Conservation (phyloP, 2,888 invertebrate species). For the Oegoconia quadripuncta region DNA sequence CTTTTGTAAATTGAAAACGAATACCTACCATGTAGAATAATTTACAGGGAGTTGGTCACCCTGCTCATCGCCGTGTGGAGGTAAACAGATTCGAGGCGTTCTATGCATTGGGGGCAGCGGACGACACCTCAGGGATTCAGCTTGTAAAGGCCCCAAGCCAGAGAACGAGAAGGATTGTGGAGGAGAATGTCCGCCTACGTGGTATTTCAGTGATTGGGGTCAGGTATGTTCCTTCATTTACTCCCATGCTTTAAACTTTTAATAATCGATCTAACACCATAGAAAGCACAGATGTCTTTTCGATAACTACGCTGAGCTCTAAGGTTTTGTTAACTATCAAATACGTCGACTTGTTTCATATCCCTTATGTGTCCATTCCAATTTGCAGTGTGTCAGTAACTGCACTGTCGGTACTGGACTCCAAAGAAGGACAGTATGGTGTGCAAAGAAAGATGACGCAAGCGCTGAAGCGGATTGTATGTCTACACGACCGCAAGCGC, state of each 20-base stretch:
- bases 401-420: slow-evolving; percentile 53
- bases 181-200: slow-evolving; percentile 79
- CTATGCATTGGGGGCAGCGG: slow-evolving; percentile 80
- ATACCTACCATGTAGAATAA: background rate
- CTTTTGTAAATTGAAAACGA: background rate
- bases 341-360: background rate
- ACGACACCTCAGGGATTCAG: slow-evolving; percentile 77
- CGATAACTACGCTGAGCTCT: too few relatives aligned
- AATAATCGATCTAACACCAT: too few relatives aligned
- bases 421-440: slow-evolving; percentile 72
- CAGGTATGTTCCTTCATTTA: slow-evolving; percentile 71
- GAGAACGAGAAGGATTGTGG: slow-evolving; percentile 82
- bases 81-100: slow-evolving; percentile 83
- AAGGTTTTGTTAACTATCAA: background rate
- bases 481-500: slow-evolving; percentile 49
- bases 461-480: slow-evolving; percentile 49
- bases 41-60: slow-evolving; percentile 66
- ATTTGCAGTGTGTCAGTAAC: slow-evolving; percentile 55
- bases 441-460: slow-evolving; percentile 53
- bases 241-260: too few relatives aligned
- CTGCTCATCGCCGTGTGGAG: slow-evolving; percentile 74
- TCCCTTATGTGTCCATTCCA: background rate
- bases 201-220: slow-evolving; percentile 88
- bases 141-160: slow-evolving; percentile 82
- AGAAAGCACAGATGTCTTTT: too few relatives aligned